Base-by-base conservation (phyloP, 92 coral and sea anemone genomes). In the Palythoa heliodiscus region DNA sequence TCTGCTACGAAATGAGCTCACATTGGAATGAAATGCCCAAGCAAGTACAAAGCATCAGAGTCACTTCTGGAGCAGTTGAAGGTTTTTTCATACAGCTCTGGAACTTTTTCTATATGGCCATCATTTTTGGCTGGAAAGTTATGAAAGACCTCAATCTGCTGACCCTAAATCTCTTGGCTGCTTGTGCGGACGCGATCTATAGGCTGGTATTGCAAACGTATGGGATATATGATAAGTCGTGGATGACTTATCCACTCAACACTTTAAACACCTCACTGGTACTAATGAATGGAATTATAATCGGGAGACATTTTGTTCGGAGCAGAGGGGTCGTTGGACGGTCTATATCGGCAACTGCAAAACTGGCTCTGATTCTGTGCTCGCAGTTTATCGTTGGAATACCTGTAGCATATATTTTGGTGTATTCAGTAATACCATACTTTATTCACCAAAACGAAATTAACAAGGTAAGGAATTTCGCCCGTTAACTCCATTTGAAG, bases 311-410 rank as follows among this genome's bases (percentile, higher is more conserved):
- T 70, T 69, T 75, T 16, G 64, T 79, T 20, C 40, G 74, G 20
- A 79, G 15, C 10, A 43, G 73, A 47, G 58, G 25, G n/a, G 70
- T 76, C 25, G 35, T 22, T 14, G 22, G n/a, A 1, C 16, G 67
- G 14, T 70, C 85, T 38, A 24, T 4, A 48, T 43, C 23, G 68
- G 79, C 55, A 58, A 83, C 68, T 16, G 16, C 70, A 52, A 69
- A 52, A 24, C 80, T 86, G 2, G 77, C 87, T 48, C 67, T 90
- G 17, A 90, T 83, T 11, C 75, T 90, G 39, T 90, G 84, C 63
- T 80, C 90, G 15, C 92, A 90, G 70, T 90, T 86, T n/a, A 40
- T 90, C 4, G 55, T 82, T 10, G 92, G 92, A 25, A 81, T 90
- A 79, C 84, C 90, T 1, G 72, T 87, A 2, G 82, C 80, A 15